phyloP scores from a whole-genome alignment of 2,113 vertebrate genomes.

The Catagonus wagneri region DNA sequence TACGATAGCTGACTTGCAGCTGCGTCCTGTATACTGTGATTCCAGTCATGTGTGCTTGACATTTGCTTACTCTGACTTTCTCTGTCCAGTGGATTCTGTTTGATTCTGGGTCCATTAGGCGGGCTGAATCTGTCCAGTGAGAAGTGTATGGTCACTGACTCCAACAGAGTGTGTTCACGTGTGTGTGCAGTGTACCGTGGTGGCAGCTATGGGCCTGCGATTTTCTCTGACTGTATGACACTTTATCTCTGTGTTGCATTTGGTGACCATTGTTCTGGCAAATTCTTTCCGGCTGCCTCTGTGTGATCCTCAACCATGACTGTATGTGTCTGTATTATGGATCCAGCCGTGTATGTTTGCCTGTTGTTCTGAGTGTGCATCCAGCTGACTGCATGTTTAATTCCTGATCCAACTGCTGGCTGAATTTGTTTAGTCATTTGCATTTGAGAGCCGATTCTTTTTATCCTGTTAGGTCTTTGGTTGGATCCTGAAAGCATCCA shows the following conservation, averaged over 20 bases:
- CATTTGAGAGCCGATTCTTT: neutral
- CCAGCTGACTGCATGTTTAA: neutral
- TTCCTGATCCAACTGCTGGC: neutral
- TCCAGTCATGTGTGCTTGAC: slow-evolving; percentile 32
- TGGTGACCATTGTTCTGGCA: slow-evolving; percentile 27
- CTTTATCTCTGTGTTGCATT: slow-evolving; percentile 42
- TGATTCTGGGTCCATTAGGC: neutral
- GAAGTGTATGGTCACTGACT: neutral
- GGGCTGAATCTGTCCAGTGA: neutral
- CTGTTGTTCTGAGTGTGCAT: neutral
- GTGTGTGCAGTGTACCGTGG: neutral
- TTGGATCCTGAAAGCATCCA: slow-evolving; percentile 50
- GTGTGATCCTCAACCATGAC: neutral
- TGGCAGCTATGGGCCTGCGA: slow-evolving; percentile 1
- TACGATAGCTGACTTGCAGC: neutral
- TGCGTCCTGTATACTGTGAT: slow-evolving; percentile 16
- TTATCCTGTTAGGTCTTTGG: slow-evolving; percentile 13
- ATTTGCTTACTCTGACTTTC: slow-evolving; percentile 29
- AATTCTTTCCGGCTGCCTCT: slow-evolving; percentile 46
- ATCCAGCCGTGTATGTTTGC: neutral
- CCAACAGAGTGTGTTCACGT: neutral
- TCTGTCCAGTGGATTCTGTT: slow-evolving; percentile 44
- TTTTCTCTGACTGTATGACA: neutral
- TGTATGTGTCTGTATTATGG: neutral
- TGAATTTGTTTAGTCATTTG: neutral